These are phyloP conservation scores for Callipepla californica DNA, from an alignment of 2,113 vertebrate species.

Conservation along the genomic window DNA sequence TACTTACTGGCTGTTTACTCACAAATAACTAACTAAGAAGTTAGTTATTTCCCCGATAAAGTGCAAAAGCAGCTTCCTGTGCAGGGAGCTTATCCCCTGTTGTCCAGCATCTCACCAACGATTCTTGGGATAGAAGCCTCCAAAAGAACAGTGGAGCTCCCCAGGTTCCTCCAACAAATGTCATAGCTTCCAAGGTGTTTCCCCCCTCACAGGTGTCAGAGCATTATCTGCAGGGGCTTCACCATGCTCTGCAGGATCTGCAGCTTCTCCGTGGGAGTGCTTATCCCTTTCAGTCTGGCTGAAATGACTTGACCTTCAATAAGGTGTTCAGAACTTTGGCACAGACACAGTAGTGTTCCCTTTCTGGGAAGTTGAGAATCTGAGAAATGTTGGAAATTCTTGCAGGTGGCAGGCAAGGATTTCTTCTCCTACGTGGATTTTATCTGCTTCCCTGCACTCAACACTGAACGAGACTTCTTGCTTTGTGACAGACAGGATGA, in stretches of 20 bases:
- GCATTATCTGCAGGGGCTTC: not conserved
- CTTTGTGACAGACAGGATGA: not conserved
- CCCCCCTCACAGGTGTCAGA: not conserved
- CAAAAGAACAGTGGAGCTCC: not conserved
- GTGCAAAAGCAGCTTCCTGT: not conserved
- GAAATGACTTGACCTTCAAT: not conserved
- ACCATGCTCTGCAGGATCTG: not conserved
- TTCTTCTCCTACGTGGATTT: not conserved
- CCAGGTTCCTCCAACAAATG: rapidly evolving
- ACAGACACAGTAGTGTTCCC: not conserved
- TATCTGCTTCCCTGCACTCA: not conserved
- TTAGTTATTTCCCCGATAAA: conserved; percentile 44
- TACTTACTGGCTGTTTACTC: not conserved
- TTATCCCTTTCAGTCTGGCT: not conserved
- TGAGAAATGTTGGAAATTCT: not conserved
- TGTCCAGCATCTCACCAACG: rapidly evolving
- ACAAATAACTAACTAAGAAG: not conserved
- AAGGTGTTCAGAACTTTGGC: not conserved
- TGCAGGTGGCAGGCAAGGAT: not conserved
- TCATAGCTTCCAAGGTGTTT: not conserved
- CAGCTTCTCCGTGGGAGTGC: not conserved
- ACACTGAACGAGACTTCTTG: not conserved
- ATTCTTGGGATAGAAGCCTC: not conserved
- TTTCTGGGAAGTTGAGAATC: not conserved
- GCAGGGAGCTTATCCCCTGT: not conserved